Evolutionary conservation across 2,888 invertebrate species (phyloP), one percentile per base, ranked within the genome.

Genomic region (Eupeodes luniger): DNA sequence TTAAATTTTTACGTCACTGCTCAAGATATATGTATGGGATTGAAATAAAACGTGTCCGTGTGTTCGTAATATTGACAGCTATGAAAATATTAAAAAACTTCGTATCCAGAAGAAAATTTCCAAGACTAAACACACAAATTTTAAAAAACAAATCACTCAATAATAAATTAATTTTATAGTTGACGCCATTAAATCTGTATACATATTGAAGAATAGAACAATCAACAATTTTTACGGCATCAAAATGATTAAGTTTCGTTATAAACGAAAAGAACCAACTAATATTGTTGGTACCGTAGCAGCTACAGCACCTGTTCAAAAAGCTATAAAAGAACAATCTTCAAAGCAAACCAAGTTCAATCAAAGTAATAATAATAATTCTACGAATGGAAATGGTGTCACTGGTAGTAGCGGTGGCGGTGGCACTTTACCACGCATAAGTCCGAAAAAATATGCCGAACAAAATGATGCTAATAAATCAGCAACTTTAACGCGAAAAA

Each of bases 241-340:
- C 91, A 92, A 90, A 90, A 95, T 95, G 95, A 95, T 95, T 90
- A 95, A 95, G 94, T 95, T 95, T 94, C 95, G 95, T 89, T 95
- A 95, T 90, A 95, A 95, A 91, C 95, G 95, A 89, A 95, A 95
- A 92, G 95, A 95, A 92, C 91, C 92, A 87, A 91, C 90, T 76
- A 92, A 92, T 89, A 90, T 92, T 90, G 92, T 92, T 89, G 90
- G 89, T 16, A 75, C 89, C 75, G 82, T 61, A 27, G 81, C 89
- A 55, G 84, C 85, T 12, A 66, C 81, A 59, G 85, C 88, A 47
- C 81, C 88, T 40, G 51, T 80, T 19, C 81, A 86, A 67, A 88
- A 82, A 74, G 77, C 85, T 59, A 74, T 76, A 75, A 80, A 76
- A 40, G 80, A 78, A 62, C 87, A 84, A 80, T 67, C 77, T 2